Percentiles rank a stretch among this genome's conserved stretches.
Conservation (phyloP, 2,888 invertebrate genomes). For the Eilema griseolum region DNA sequence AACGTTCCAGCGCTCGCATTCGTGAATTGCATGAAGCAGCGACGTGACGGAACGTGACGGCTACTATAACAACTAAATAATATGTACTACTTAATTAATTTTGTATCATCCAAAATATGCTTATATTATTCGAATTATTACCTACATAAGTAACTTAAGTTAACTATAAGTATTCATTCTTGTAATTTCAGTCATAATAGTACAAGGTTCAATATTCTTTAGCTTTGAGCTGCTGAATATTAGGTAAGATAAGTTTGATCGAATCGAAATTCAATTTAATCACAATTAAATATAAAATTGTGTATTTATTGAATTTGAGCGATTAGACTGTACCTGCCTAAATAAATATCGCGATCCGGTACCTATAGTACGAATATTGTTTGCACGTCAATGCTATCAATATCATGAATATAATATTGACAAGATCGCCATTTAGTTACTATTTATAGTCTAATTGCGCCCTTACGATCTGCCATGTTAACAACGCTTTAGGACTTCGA, state of each 20-base stretch:
- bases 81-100: conserved; percentile 1
- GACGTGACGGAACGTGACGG: neutral
- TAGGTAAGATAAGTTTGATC: neutral
- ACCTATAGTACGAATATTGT: too few relatives aligned
- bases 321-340: too few relatives aligned
- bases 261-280: neutral
- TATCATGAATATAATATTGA: too few relatives aligned
- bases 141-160: conserved; percentile 3
- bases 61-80: neutral
- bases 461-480: conserved; percentile 35
- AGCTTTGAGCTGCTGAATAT: neutral
- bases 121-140: conserved; percentile 32
- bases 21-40: too few relatives aligned
- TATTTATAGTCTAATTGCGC: too few relatives aligned
- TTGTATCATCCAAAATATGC: conserved; percentile 1
- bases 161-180: neutral
- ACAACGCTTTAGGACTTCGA: conserved; percentile 6
- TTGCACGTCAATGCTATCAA: too few relatives aligned
- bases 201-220: conserved; percentile 24
- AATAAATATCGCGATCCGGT: too few relatives aligned
- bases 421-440: too few relatives aligned
- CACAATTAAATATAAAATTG: too few relatives aligned
- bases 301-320: too few relatives aligned
- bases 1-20: too few relatives aligned
- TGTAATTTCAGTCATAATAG: conserved; percentile 4